Base-by-base conservation (phyloP, 2,888 invertebrate species). In the Lasiommata megera region DNA sequence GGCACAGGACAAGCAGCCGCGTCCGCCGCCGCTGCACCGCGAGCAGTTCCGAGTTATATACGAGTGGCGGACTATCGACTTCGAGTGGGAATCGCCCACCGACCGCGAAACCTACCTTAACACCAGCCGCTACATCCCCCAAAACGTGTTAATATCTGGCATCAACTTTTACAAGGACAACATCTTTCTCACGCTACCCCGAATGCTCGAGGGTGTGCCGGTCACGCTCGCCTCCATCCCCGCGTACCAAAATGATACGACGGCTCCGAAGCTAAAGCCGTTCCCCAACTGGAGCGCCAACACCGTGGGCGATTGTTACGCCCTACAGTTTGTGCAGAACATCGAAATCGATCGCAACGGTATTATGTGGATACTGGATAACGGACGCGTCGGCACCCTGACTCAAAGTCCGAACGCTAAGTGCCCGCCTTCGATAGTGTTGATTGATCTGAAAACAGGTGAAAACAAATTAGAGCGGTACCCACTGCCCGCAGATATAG, bases 251-350 rank as follows among this genome's bases (percentile, higher is more conserved):
- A 84, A 81, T 67, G 88, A 86, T 65, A 67, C 65, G 9, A 92
- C 92, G n/a, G 84, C 92, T 53, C 93, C 93, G 14, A 82, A 87
- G 40, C 77, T 95, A 44, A 91, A 91, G 54, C 94, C 95, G 2
- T 96, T 93, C 77, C 95, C 95, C 60, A 93, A 91, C 63, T 95
- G 95, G 95, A 91, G 87, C 17, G 92, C 93, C 86, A 95, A 95
- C 73, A 79, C 82, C 14, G 61, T 93, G 44, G 94, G 93, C 0
- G 93, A 95, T 71, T 95, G 95, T 78, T 79, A 84, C 12, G 92
- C 94, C 0, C 84, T 96, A 60, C 95, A 96, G 76, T 94, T 94
- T 71, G 95, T 95, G 18, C 95, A 95, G 77, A 94, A 94, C 67
- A 86, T 95, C 65, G 95, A 95, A 74, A 93, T 95, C 46, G 95